Evolutionary conservation across 2,797 vertebrate genomes (phyloP).

Genomic region (Coregonus sp.): DNA sequence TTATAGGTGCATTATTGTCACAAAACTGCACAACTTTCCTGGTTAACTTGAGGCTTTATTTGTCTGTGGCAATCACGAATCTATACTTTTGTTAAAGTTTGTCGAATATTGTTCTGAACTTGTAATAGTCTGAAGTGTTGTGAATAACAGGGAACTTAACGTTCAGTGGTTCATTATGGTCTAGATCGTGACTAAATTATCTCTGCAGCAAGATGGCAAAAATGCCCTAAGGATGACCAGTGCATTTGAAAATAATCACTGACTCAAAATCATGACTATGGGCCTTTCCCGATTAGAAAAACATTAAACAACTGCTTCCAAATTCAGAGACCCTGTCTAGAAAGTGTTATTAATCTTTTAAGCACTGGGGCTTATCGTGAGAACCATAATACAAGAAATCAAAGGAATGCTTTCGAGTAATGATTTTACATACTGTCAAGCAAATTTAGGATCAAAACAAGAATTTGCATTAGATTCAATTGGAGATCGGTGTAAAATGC

Average conservation of each 20-base stretch:
- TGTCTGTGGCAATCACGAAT: background rate
- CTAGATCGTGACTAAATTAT: background rate
- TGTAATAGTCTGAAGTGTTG: background rate
- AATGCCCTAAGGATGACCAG: background rate
- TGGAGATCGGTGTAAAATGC: constrained; percentile 75
- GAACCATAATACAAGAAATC: constrained; percentile 26
- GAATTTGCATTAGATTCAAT: constrained; percentile 56
- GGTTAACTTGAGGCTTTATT: background rate
- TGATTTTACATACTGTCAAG: constrained; percentile 27
- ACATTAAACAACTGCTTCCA: constrained; percentile 16
- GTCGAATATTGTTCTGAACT: background rate
- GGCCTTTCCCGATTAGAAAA: constrained; percentile 14
- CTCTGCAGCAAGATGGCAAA: background rate
- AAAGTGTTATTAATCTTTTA: constrained; percentile 24
- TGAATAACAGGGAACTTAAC: background rate
- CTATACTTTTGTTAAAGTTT: background rate
- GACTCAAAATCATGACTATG: constrained; percentile 42
- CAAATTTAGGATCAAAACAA: constrained; percentile 28
- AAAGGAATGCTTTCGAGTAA: constrained; percentile 27
- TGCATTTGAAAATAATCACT: constrained; percentile 17
- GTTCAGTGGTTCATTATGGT: background rate
- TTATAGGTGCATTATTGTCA: background rate
- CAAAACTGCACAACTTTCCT: background rate
- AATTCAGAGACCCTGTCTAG: constrained; percentile 34
- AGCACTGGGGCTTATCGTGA: constrained; percentile 21